These are phyloP conservation scores for Dasyurus viverrinus DNA, from an alignment of 2,113 vertebrate genomes.

Conservation along the genomic window DNA sequence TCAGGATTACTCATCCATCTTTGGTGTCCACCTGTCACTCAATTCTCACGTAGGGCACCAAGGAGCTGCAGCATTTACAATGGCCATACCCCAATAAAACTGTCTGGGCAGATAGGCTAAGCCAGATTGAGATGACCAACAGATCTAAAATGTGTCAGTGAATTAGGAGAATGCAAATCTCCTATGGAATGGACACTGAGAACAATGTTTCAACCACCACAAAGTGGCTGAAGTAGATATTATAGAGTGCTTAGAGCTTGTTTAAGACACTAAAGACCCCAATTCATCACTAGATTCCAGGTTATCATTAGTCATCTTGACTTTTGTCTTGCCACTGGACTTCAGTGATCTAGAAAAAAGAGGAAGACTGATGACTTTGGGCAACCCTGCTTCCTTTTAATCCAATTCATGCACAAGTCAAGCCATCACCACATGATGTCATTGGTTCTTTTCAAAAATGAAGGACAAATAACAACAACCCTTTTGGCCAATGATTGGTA, in stretches of 20 bases:
- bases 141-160: neutral
- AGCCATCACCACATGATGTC: neutral
- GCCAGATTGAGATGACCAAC: neutral
- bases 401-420: neutral
- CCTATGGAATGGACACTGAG: neutral
- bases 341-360: neutral
- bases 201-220: too few species aligned
- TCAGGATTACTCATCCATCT: neutral
- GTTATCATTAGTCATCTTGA: too few species aligned
- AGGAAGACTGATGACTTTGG: neutral
- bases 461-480: neutral
- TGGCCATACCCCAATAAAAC: neutral
- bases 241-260: neutral
- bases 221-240: neutral
- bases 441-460: neutral
- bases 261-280: neutral
- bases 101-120: neutral
- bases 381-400: neutral
- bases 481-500: neutral
- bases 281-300: neutral
- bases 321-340: neutral
- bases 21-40: neutral
- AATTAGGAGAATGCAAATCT: neutral
- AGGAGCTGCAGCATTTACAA: neutral
- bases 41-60: neutral